A percentile compares a stretch with the other conserved stretches of the same genome.
Evolutionary conservation across 2,888 invertebrate genomes (phyloP).

Genomic region (Podotricha telesiphe): DNA sequence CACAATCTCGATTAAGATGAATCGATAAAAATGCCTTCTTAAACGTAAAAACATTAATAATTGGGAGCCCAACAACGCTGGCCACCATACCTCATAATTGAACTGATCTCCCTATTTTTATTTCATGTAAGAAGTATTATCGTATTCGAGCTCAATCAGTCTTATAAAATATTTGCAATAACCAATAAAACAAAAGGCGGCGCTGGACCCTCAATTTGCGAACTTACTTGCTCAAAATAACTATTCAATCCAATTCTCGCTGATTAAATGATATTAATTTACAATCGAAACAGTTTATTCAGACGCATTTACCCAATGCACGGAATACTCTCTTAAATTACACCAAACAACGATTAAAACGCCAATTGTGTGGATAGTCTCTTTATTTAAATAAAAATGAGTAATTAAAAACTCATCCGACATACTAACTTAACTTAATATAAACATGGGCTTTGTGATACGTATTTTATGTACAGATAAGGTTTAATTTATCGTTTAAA

Average conservation of each 20-base stretch:
- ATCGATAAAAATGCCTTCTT: too few relatives aligned
- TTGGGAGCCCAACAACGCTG: neutral
- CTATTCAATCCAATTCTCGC: neutral
- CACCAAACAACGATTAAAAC: neutral
- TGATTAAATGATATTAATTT: neutral
- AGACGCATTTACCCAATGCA: too few relatives aligned
- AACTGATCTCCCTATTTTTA: neutral
- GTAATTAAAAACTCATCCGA: too few relatives aligned
- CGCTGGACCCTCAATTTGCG: neutral
- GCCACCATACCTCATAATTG: neutral
- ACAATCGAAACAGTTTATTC: neutral
- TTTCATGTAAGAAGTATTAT: neutral
- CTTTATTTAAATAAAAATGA: constrained; percentile 1
- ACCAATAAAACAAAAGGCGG: neutral
- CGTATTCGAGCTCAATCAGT: neutral
- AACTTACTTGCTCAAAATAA: constrained; percentile 4
- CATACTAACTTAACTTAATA: neutral
- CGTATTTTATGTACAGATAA: too few relatives aligned
- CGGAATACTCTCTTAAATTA: neutral
- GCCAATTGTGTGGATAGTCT: neutral
- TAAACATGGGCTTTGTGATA: too few relatives aligned
- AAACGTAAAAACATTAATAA: too few relatives aligned
- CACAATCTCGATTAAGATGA: too few relatives aligned
- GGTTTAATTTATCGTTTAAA: too few relatives aligned
- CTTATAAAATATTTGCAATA: neutral